A percentile compares a stretch with the other conserved stretches of the same genome.
phyloP scores from a whole-genome alignment of 2,113 vertebrate species.

The Muscicapa adusta region DNA sequence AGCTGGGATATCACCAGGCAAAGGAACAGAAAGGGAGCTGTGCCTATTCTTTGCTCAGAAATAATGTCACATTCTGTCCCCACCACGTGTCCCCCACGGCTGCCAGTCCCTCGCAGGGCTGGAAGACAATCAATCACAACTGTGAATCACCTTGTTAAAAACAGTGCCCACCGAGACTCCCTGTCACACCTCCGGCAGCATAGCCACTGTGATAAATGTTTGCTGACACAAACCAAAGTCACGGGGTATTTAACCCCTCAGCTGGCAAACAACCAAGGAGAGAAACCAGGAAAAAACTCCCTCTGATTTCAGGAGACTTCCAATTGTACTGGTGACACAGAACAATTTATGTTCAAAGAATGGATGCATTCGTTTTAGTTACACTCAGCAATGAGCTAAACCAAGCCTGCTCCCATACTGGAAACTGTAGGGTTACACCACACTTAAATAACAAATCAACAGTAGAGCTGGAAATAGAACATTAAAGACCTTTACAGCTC shows the following conservation, averaged over 20 bases:
- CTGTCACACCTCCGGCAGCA: not conserved
- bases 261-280: not conserved
- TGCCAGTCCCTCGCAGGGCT: not conserved
- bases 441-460: not conserved
- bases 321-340: not conserved
- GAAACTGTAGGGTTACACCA: not conserved
- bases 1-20: not conserved
- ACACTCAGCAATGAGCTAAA: not conserved
- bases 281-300: not conserved
- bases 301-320: not conserved
- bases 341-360: not conserved
- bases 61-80: not conserved
- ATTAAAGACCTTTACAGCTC: not conserved
- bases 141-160: slow-evolving; percentile 44
- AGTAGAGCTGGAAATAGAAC: not conserved
- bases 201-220: slow-evolving; percentile 6
- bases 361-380: not conserved
- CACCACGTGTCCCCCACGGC: not conserved
- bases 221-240: not conserved
- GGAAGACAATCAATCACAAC: slow-evolving; percentile 23
- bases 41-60: not conserved
- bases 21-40: not conserved
- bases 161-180: not conserved
- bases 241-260: not conserved
- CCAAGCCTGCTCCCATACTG: not conserved